Evolutionary conservation across 2,113 vertebrate genomes (phyloP), one percentile per base, ranked within the genome.

Genomic region (Gobio gobio): DNA sequence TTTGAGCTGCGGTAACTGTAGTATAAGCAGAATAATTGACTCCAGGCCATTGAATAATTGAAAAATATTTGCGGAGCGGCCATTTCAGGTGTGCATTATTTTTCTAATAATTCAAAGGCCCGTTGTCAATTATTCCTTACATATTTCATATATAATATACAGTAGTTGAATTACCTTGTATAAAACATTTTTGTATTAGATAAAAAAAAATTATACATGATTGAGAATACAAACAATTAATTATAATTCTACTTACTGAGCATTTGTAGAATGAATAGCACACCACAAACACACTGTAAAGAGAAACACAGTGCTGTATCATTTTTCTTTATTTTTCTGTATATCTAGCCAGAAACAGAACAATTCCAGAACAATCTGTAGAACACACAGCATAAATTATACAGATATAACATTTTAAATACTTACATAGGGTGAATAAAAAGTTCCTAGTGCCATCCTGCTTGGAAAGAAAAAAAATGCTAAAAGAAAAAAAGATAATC

Each of bases 271-370:
- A 29, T 75, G 7, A 54, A 75, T 26, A 18, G 47, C 73, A 75
- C 47, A 75, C 73, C 45, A 75, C 43, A 75, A 29, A n/a, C 24
- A 51, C n/a, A 75, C 73, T 75, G 43, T 47, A 73, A 47, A 47
- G 22, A 73, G 22, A 75, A 75, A 54, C 13, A 74, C n/a, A 8
- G 1, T 70, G 29, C 3, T 70, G 3, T 68, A 72, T 43, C 12
- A 6, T n/a, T 4, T 72, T 72, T 45, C 14, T 36, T 13, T 14
- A 7, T 73, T 24, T 73, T 14, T 45, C 5, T 73, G 5, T 13
- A 24, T n/a, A 14, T n/a, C 36, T 36, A 40, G 33, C 18, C 0
- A 43, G 47, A 72, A 73, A n/a, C 20, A 13, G 2, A 73, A 72
- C 2, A 5, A 6, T n/a, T 72, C 10, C 8, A n/a, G 10, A 45